Evolutionary conservation across 2,888 invertebrate species (phyloP).

Genomic region (Campoplex nolae): DNA sequence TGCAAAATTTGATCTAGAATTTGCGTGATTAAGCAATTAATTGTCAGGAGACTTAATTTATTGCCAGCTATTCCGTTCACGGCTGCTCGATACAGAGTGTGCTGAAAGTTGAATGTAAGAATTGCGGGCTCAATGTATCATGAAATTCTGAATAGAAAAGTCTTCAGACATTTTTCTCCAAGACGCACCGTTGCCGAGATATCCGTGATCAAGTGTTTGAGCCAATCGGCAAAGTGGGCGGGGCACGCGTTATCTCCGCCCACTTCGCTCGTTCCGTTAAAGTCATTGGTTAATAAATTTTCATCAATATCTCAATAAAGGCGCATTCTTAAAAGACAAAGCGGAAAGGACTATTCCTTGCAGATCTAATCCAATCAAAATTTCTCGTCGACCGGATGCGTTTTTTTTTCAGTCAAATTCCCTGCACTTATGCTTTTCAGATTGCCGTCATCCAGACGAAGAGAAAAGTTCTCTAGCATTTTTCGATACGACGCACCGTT

Average conservation of each 20-base stretch:
- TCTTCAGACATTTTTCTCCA: background rate
- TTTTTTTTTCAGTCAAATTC: background rate
- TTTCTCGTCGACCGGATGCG: background rate
- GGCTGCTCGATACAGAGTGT: background rate
- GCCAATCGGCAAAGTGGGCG: background rate
- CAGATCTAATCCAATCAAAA: background rate
- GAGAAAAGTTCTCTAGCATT: background rate
- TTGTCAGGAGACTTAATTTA: background rate
- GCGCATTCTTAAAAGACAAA: background rate
- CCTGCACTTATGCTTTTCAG: background rate
- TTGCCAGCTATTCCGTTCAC: background rate
- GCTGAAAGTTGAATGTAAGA: background rate
- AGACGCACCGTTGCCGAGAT: background rate
- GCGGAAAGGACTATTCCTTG: background rate
- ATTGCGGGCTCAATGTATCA: background rate
- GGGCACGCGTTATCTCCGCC: background rate
- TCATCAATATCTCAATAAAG: background rate
- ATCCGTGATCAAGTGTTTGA: background rate
- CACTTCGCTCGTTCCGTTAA: background rate
- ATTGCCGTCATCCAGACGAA: background rate
- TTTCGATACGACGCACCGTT: background rate
- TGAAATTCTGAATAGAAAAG: background rate
- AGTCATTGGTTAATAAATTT: background rate
- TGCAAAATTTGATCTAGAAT: background rate
- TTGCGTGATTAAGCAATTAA: slow-evolving; percentile 20